These are phyloP conservation scores for Bathynomus jamesi DNA, from an alignment of 1,140 invertebrate genomes.

Conservation along the genomic window DNA sequence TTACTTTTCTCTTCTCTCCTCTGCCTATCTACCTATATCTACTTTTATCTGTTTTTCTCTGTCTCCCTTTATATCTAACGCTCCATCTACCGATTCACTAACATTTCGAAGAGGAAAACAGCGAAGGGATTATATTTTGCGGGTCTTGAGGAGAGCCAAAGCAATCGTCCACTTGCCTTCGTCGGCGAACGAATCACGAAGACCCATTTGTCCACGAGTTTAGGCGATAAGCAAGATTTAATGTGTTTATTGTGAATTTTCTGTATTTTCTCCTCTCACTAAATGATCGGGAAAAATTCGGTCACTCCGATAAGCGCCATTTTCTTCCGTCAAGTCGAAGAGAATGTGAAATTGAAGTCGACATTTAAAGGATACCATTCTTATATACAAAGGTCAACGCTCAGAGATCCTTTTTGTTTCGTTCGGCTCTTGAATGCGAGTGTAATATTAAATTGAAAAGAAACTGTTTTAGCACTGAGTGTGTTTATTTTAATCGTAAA, in stretches of 20 bases:
- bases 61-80: background rate
- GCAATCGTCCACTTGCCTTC: background rate
- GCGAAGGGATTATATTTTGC: background rate
- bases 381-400: background rate
- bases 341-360: background rate
- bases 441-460: background rate
- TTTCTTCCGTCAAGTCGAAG: background rate
- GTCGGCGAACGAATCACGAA: background rate
- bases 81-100: too few relatives aligned
- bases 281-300: background rate
- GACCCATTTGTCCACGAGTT: background rate
- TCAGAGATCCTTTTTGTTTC: background rate
- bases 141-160: background rate
- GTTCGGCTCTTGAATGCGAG: background rate
- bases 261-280: background rate
- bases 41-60: background rate
- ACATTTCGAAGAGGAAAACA: background rate
- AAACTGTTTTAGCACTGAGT: too few relatives aligned
- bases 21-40: background rate
- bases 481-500: too few relatives aligned
- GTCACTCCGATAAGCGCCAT: background rate
- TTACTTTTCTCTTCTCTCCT: background rate
- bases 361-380: background rate
- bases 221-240: background rate
- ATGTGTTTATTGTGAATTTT: conserved; percentile 1